These are phyloP conservation scores for Plemyria rubiginata DNA, from an alignment of 2,888 invertebrate genomes.

Conservation along the genomic window DNA sequence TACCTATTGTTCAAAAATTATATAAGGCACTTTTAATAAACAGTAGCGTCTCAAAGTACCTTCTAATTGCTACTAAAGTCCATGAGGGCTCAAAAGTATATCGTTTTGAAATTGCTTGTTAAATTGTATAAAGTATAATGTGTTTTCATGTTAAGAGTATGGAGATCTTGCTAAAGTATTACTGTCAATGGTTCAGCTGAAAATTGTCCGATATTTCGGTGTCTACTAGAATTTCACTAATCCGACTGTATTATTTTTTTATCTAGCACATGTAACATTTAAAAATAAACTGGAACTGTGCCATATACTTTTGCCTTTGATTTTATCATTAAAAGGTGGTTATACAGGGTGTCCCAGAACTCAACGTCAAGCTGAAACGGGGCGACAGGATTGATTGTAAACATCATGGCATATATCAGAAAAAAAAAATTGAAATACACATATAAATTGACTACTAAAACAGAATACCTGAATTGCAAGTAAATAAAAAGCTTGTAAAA, in stretches of 20 bases:
- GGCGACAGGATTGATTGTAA: no score
- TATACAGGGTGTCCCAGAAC: no score
- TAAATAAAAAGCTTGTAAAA: no score
- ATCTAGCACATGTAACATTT: slow-evolving; percentile 82
- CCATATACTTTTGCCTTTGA: slow-evolving; percentile 69
- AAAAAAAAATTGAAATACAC: no score
- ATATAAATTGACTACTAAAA: no score
- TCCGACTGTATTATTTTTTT: slow-evolving; percentile 84
- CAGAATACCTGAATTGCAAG: no score
- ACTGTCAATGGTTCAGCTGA: slow-evolving; percentile 41
- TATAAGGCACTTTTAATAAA: slow-evolving; percentile 65
- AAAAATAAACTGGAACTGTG: slow-evolving; percentile 84
- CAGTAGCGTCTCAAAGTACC: slow-evolving; percentile 65
- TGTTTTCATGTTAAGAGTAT: slow-evolving; percentile 69
- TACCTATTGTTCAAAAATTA: slow-evolving; percentile 68
- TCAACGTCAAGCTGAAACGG: no score
- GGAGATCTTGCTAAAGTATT: slow-evolving; percentile 47
- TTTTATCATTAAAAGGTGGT: slow-evolving; percentile 28
- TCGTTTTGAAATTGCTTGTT: slow-evolving; percentile 72
- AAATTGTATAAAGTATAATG: slow-evolving; percentile 72
- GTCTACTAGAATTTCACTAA: slow-evolving; percentile 70
- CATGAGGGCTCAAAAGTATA: slow-evolving; percentile 54
- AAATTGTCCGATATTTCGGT: slow-evolving; percentile 42
- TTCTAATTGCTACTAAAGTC: slow-evolving; percentile 60
- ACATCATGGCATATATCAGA: no score